Evolutionary conservation across 1,140 invertebrate species (phyloP).

Genomic region (Scaptomyza montana): DNA sequence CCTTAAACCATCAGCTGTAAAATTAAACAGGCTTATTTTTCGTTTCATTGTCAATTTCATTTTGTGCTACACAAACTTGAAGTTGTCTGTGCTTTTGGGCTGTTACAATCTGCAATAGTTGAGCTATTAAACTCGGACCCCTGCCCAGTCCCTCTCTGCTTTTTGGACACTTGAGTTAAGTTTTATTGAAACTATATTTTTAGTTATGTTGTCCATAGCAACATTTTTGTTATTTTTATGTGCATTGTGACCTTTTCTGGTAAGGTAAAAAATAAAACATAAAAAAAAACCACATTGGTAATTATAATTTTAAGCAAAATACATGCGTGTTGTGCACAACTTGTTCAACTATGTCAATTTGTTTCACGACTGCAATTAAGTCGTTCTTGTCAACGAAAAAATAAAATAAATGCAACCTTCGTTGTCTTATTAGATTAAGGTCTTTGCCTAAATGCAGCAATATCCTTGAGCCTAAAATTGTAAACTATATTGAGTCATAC

Average conservation of each 20-base stretch:
- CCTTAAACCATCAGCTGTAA: slow-evolving; percentile 43
- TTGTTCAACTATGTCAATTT: slow-evolving; percentile 47
- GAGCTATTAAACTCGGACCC: slow-evolving; percentile 14
- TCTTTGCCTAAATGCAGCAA: slow-evolving; percentile 60
- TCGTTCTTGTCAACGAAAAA: slow-evolving; percentile 56
- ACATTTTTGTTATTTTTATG: slow-evolving; percentile 60
- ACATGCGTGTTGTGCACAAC: slow-evolving; percentile 50
- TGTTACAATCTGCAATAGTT: slow-evolving; percentile 25
- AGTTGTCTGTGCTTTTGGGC: slow-evolving; percentile 46
- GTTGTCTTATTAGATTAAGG: slow-evolving; percentile 69
- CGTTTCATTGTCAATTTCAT: neutral
- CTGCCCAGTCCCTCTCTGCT: neutral
- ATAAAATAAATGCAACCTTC: too few relatives aligned
- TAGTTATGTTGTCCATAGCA: slow-evolving; percentile 30
- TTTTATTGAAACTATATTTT: slow-evolving; percentile 3
- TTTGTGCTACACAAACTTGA: slow-evolving; percentile 58
- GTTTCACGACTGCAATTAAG: slow-evolving; percentile 56
- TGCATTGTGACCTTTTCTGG: slow-evolving; percentile 62
- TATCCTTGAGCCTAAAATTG: slow-evolving; percentile 56
- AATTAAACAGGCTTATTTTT: slow-evolving; percentile 45
- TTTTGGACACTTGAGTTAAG: neutral
- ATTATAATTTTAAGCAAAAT: slow-evolving; percentile 79
- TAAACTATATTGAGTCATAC: neutral
- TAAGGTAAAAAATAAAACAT: neutral
- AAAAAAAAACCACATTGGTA: slow-evolving; percentile 34